These are phyloP conservation scores for Corvus cornix DNA, from an alignment of 2,113 vertebrate species.

Conservation along the genomic window DNA sequence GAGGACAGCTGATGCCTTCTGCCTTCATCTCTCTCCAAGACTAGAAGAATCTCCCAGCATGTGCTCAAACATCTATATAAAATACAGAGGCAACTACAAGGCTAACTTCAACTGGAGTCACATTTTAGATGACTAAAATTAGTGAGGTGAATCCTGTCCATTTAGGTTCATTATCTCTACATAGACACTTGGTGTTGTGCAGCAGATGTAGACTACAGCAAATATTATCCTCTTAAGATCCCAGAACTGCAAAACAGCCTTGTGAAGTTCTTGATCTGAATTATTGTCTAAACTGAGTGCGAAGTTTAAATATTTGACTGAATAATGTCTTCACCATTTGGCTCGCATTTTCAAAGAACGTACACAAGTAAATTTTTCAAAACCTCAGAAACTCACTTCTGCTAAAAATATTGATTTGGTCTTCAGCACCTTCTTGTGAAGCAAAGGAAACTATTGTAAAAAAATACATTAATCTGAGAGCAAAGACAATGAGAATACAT, in stretches of 20 bases:
- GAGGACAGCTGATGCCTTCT: background rate
- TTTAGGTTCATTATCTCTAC: fast-evolving
- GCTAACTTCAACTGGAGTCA: background rate
- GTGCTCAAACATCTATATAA: background rate
- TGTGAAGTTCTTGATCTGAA: background rate
- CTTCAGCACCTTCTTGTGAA: background rate
- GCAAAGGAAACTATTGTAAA: background rate
- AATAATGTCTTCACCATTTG: background rate
- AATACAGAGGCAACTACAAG: background rate
- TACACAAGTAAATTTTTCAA: background rate
- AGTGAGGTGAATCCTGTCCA: background rate
- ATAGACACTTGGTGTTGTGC: fast-evolving
- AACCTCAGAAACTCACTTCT: background rate
- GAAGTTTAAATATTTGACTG: background rate
- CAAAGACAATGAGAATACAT: background rate
- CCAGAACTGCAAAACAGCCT: background rate
- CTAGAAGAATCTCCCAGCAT: background rate
- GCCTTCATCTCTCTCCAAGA: background rate
- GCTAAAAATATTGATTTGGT: background rate
- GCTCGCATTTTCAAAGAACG: background rate
- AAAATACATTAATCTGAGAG: background rate
- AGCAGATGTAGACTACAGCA: background rate
- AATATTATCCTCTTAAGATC: background rate
- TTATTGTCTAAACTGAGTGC: background rate
- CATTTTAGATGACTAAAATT: background rate